Conservation (phyloP, 2,888 invertebrate genomes). For the Piscicola geometra region DNA sequence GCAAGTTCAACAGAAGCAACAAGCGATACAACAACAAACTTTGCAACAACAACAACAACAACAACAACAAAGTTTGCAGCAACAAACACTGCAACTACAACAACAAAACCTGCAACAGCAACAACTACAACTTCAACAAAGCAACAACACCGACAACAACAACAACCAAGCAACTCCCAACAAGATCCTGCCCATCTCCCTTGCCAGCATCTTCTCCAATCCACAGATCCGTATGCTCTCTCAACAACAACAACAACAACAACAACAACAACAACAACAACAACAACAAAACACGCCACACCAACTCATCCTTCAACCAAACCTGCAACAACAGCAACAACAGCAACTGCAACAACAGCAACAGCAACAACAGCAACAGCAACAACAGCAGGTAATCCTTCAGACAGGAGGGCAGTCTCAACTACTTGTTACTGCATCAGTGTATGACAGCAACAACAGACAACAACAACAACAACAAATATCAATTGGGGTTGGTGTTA, state of each 20-base stretch:
- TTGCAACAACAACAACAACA: neutral
- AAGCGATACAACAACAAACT: neutral
- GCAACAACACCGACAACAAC: neutral
- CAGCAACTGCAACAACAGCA: neutral
- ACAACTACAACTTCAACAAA: neutral
- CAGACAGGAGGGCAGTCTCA: constrained; percentile 6
- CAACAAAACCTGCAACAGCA: constrained; percentile 25
- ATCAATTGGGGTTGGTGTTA: constrained; percentile 27
- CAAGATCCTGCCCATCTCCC: neutral
- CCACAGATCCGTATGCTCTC: neutral
- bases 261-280: neutral
- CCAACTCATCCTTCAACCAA: neutral
- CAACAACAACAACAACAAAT: constrained; percentile 22
- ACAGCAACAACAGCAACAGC: neutral
- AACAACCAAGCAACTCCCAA: neutral
- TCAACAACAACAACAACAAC: too few species aligned
- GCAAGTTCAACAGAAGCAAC: neutral
- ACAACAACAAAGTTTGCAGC: constrained; percentile 3
- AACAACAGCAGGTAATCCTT: constrained; percentile 30
- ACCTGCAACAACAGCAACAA: neutral
- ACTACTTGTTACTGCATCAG: neutral
- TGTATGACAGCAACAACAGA: neutral
- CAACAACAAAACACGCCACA: neutral
- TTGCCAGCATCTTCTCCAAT: neutral
- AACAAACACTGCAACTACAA: neutral